phyloP scores from a whole-genome alignment of 2,888 invertebrate species.

The Pecten maximus region DNA sequence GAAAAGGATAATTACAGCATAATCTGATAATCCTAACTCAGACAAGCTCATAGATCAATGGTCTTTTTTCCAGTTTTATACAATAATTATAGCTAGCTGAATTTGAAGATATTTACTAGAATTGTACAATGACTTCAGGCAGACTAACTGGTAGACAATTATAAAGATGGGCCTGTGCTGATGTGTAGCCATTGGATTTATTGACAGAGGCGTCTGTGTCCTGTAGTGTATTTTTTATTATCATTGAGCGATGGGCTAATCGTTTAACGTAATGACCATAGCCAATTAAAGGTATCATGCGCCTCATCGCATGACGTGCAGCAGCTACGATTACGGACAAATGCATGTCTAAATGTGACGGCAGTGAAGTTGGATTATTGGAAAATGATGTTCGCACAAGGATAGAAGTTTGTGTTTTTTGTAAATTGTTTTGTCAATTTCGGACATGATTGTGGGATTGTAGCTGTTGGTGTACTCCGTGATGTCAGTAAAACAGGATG shows the following conservation, averaged over 20 bases:
- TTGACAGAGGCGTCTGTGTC: neutral
- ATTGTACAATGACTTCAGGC: neutral
- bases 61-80: no score
- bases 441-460: neutral
- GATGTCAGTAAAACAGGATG: neutral
- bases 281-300: neutral
- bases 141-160: neutral
- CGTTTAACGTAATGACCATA: neutral
- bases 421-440: neutral
- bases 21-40: no score
- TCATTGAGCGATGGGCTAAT: slow-evolving; percentile 7
- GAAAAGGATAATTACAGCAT: no score
- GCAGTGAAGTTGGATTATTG: slow-evolving; percentile 5
- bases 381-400: neutral
- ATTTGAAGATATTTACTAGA: neutral
- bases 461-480: neutral
- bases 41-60: no score
- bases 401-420: neutral
- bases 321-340: neutral
- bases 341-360: neutral
- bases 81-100: neutral
- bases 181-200: neutral
- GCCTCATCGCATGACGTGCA: neutral
- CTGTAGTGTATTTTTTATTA: neutral
- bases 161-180: neutral